Evolutionary conservation across 2,113 vertebrate species (phyloP), one percentile per base, ranked within the genome.

Genomic region (Origma solitaria): DNA sequence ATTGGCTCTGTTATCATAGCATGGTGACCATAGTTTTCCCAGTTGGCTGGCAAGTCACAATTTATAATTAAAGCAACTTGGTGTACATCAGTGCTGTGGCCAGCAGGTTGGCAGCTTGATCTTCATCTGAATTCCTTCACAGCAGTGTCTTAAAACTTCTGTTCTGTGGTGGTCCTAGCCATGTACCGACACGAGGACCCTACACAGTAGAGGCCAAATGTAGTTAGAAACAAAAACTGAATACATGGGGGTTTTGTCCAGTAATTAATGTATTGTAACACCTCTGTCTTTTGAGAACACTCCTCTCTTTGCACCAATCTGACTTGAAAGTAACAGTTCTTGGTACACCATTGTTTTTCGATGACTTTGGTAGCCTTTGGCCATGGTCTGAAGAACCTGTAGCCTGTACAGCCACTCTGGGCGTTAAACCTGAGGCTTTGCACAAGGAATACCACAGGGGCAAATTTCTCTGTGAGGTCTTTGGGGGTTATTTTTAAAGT

Each of bases 381-480:
- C 21, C 1, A 0, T 30, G 33, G 23, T 50, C 6, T 58, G 33
- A 37, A 68, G 44, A 44, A 7, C 28, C 30, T 40, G 10, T 22
- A 49, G 21, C 14, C 15, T n/a, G 4, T 42, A 16, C 1, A 38
- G 17, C 47, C 9, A 56, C 5, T 27, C 40, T 5, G 8, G 40
- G 18, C 12, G 20, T 69, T 61, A 40, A 76, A 49, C 4, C 16
- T 69, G 62, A 61, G 70, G 30, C 8, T 69, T 47, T 54, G 24
- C 30, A 35, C 25, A 37, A 35, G 18, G 15, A 20, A 47, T 13
- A 27, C 7, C 47, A 27, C 0, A 0, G 3, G 12, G 11, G 2
- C 5, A 49, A 68, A 69, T 61, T 66, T 78, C 12, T 33, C 24
- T 31, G 0, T 54, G 7, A 71, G 31, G 30, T 11, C 7, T 58